Base-by-base conservation (phyloP, 2,113 vertebrate species). In the Rutilus rutilus region DNA sequence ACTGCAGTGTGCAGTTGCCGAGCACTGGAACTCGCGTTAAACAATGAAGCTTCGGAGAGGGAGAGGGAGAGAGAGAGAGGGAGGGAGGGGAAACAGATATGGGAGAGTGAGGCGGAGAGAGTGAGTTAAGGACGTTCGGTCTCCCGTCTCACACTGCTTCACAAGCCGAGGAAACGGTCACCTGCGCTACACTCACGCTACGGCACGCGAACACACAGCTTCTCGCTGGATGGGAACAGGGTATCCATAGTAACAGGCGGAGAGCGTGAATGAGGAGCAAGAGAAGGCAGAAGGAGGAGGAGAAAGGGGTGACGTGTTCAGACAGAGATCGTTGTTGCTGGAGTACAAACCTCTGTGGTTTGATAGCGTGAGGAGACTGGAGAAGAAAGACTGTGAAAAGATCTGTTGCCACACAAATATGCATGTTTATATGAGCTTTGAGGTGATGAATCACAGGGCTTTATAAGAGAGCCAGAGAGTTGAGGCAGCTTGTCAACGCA, bases 171-270 rank as follows among this genome's bases (percentile, higher is more conserved):
- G 78, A 80, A 75, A 87, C 84, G 36, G 59, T 88, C 78, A 86
- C 86, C 88, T 89, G 88, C 79, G 57, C 39, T 45, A 39, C 60
- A 65, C 60, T 47, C 59, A 45, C 69, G 45, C 69, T 62, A 85
- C 47, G 91, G 89, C 85, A 76, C 25, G 23, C 76, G 67, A 87
- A 57, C 85, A 86, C 88, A 83, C 69, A 92, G 90, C 92, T 90
- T 87, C 89, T 90, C 91, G 92, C 93, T 86, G 90, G 90, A 91
- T 78, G 88, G 89, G 87, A 90, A 91, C 90, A 52, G 90, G 75
- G 91, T 95, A 93, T 91, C 95, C 94, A 96, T 95, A 94, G 94
- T 93, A 94, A 95, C 84, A 88, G 85, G 86, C 78, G 25, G 74
- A 69, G 80, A 87, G 83, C 14, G 83, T 69, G 78, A 64, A 76